Evolutionary conservation across 92 coral and sea anemone genomes (phyloP), one percentile per base, ranked within the genome.

Genomic region (Palythoa grandis): DNA sequence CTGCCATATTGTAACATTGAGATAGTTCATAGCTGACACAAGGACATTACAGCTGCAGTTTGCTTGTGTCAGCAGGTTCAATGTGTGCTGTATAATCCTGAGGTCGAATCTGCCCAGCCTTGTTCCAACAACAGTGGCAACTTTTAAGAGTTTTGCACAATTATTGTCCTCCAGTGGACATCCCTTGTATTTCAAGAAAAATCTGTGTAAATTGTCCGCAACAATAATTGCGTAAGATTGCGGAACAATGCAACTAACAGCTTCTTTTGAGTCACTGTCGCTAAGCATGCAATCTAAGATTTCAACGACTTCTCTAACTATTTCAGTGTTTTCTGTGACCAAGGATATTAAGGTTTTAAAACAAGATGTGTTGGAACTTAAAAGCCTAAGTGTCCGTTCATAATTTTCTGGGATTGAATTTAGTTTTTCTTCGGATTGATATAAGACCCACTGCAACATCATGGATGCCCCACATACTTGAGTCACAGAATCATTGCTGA

Each of bases 21-120:
- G 84, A 79, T 88, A 96, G 78, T 96, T 96, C 19, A 94, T 70
- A 76, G 87, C 92, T 58, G 82, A 69, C 4, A 91, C 66, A 79
- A 86, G 25, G 2, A 78, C 77, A n/a, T 79, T 82, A 56, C 78
- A 53, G 25, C 58, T 72, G 38, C 70, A 68, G 25, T 61, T 66
- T 13, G 92, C 52, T 3, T 86, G 88, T 8, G 90, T 91, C 63
- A 94, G 73, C 60, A 92, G 29, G 83, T 92, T 95, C 2, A 97
- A 88, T 22, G 92, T 94, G 65, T 93, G 95, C 83, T 95, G 91
- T 60, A 93, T 47, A 47, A 97, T 87, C 89, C 92, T 95, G 65
- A 93, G 80, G 82, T 95, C 93, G 66, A 86, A 82, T 19, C 77
- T 75, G 52, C 68, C 87, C 65, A 73, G 25, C 20, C 82, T 83